Conservation (phyloP, 2,797 vertebrate genomes). For the Eulemur rubriventer region DNA sequence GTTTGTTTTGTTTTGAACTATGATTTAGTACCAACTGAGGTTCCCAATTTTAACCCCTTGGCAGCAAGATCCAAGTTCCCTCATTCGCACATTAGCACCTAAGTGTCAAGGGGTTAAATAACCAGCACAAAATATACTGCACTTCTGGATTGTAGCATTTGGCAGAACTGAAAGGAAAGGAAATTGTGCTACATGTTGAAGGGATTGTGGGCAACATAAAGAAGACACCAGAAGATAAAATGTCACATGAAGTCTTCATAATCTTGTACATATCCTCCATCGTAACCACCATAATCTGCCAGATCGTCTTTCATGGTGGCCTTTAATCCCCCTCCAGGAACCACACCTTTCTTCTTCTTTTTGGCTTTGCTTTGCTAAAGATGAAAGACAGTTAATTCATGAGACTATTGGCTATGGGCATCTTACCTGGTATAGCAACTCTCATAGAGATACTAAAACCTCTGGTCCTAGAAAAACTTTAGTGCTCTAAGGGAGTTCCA, state of each 20-base stretch:
- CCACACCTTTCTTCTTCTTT: slow-evolving; percentile 98
- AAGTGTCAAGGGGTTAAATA: slow-evolving; percentile 70
- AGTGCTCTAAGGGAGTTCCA: neutral
- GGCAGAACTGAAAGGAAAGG: slow-evolving; percentile 93
- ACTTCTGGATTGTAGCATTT: slow-evolving; percentile 95
- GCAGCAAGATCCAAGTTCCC: slow-evolving; percentile 72
- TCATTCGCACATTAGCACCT: slow-evolving; percentile 73
- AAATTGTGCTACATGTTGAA: slow-evolving; percentile 93
- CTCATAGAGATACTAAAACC: neutral
- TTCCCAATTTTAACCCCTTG: slow-evolving; percentile 73
- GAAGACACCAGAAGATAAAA: slow-evolving; percentile 81
- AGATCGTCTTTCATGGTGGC: slow-evolving; percentile 96
- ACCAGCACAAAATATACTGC: slow-evolving; percentile 91
- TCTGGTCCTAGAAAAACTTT: neutral
- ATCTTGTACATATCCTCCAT: slow-evolving; percentile 95
- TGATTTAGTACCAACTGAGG: slow-evolving; percentile 75
- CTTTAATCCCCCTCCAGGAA: slow-evolving; percentile 95
- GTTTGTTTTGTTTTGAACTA: slow-evolving; percentile 67
- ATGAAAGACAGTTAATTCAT: slow-evolving; percentile 59
- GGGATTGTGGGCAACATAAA: slow-evolving; percentile 87
- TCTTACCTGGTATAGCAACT: neutral
- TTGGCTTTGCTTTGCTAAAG: slow-evolving; percentile 94
- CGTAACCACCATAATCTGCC: slow-evolving; percentile 93
- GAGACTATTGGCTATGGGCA: neutral
- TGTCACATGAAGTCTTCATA: slow-evolving; percentile 99